Evolutionary conservation across 2,888 invertebrate genomes (phyloP), one percentile per base, ranked within the genome.

Genomic region (Aricia artaxerxes): DNA sequence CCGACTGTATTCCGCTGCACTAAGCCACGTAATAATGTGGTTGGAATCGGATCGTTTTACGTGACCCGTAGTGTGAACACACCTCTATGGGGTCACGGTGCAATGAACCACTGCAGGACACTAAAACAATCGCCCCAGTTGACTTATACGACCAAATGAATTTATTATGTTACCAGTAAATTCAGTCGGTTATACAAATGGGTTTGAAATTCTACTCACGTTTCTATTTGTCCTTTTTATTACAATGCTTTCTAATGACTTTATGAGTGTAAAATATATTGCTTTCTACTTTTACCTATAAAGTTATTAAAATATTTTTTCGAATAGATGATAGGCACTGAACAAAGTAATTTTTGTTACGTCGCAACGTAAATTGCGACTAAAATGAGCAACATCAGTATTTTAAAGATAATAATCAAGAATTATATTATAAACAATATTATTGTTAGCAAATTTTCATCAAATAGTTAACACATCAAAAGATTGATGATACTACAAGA

Each of bases 31-130:
- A 38, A 69, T 69, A 69, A 13, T 69, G 11, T 38, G 35, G 13
- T 69, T 16, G 5, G 9, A 69, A 35, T 35, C 4, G 1, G 13
- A 11, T 69, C 13, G 35, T 69, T 53, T 53, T 13, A 53, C 1
- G 1, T 4, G 69, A 35, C 35, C 69, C 35, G 38, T 35, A 69
- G 69, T 69, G 13, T 16, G 13, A 31, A 69, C 69, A 16, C 35
- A 69, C 69, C 49, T 76, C 16, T 57, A 76, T 76, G 76, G 75
- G 75, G 75, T 75, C 75, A 49, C 49, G 31, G 49, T 11, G 49
- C 75, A 75, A 75, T 75, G 75, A 75, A 75, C 75, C 75, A 75
- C 49, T 75, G 75, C 49, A 75, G 44, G 75, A 75, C 75, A 75
- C 53, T 75, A 75, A 69, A 75, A 75, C 75, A 75, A 75, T 75